phyloP scores from a whole-genome alignment of 2,113 vertebrate species.

The Platanista minor region DNA sequence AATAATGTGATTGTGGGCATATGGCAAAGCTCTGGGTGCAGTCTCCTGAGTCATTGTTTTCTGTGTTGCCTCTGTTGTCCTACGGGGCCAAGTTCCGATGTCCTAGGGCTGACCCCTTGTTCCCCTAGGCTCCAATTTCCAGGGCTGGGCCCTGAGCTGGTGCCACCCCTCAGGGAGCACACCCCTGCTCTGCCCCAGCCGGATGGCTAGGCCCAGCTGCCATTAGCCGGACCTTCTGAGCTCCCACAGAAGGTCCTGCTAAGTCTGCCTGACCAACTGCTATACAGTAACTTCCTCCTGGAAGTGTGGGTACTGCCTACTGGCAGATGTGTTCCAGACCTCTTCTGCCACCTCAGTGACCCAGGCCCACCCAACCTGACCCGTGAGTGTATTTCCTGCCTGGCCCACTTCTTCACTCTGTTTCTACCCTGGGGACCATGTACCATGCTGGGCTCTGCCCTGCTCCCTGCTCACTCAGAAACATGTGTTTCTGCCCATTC shows the following conservation, averaged over 20 bases:
- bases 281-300: not conserved
- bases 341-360: not conserved
- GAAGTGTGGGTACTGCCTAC: not conserved
- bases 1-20: not conserved
- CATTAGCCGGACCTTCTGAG: not conserved
- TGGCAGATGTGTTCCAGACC: not conserved
- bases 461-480: not conserved
- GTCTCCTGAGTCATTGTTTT: not conserved
- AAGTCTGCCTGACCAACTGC: too few relatives aligned
- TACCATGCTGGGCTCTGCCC: not conserved
- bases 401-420: too few relatives aligned
- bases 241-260: not conserved
- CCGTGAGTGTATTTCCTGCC: not conserved
- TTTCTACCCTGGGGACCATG: not conserved
- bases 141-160: not conserved
- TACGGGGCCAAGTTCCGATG: not conserved
- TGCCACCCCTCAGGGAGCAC: not conserved
- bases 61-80: not conserved
- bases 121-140: not conserved
- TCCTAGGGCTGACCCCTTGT: not conserved
- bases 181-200: not conserved
- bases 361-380: not conserved
- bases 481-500: not conserved
- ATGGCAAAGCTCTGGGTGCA: not conserved
- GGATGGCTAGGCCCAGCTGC: not conserved